phyloP scores from a whole-genome alignment of 2,797 vertebrate species.

The Sebastiscus tertius region DNA sequence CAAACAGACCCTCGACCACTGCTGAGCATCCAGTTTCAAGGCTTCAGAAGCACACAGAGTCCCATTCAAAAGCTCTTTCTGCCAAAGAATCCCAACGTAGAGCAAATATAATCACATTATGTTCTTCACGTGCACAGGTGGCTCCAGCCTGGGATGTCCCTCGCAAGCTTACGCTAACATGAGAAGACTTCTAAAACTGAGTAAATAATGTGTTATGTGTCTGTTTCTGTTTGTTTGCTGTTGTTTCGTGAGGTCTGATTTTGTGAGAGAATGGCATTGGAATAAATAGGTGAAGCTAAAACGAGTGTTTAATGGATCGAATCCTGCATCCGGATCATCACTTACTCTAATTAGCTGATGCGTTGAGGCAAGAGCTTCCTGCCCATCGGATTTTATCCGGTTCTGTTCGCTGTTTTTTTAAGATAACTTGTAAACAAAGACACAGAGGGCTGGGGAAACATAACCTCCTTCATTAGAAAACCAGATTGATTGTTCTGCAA shows the following conservation, averaged over 20 bases:
- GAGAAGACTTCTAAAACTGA: not conserved
- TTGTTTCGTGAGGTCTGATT: not conserved
- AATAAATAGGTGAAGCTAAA: slow-evolving; percentile 2
- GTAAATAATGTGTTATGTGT: too few species aligned
- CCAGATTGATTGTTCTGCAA: not conserved
- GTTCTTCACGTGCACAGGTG: slow-evolving; percentile 45
- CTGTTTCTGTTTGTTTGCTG: not conserved
- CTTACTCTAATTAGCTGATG: slow-evolving; percentile 5
- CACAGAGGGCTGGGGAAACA: not conserved
- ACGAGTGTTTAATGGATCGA: not conserved
- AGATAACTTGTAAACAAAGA: not conserved
- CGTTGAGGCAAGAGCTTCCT: not conserved
- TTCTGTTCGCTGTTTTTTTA: not conserved
- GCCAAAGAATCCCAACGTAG: not conserved
- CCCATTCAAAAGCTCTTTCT: slow-evolving; percentile 42
- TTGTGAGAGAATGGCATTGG: not conserved
- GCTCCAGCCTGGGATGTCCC: not conserved
- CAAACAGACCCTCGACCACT: slow-evolving; percentile 37
- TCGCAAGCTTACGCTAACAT: not conserved
- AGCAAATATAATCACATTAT: slow-evolving; percentile 2
- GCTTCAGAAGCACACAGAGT: slow-evolving; percentile 38
- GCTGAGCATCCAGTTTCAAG: slow-evolving; percentile 68
- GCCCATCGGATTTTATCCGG: not conserved
- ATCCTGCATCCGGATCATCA: not conserved
- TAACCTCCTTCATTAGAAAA: not conserved